Evolutionary conservation across 2,797 vertebrate genomes (phyloP).

Genomic region (Tiaroga cobitis): DNA sequence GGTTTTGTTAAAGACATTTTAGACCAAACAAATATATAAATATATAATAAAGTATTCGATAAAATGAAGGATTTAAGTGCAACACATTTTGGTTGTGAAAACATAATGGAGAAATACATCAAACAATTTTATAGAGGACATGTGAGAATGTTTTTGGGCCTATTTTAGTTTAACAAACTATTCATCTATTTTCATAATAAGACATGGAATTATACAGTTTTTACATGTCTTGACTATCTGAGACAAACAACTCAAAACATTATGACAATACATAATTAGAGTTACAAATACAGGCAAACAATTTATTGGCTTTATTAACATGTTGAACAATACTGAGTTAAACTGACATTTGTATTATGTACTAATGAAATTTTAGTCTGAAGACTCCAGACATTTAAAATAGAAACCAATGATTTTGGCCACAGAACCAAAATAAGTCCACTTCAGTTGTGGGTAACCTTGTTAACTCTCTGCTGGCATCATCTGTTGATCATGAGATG

Average conservation of each 20-base stretch:
- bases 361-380: neutral
- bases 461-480: neutral
- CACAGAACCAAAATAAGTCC: neutral
- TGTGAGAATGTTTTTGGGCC: neutral
- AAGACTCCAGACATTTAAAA: neutral
- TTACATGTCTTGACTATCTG: neutral
- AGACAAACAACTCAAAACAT: constrained; percentile 6
- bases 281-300: neutral
- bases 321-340: neutral
- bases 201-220: neutral
- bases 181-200: constrained; percentile 11
- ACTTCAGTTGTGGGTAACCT: neutral
- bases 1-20: neutral
- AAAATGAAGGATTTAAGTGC: neutral
- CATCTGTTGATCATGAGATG: neutral
- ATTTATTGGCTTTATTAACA: constrained; percentile 14
- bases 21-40: neutral
- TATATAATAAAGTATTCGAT: neutral
- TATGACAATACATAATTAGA: neutral
- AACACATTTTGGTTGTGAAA: constrained; percentile 1
- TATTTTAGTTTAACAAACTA: neutral
- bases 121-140: neutral
- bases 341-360: neutral
- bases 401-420: neutral
- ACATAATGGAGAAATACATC: neutral